Percentiles rank a stretch among this genome's conserved stretches.
These are phyloP conservation scores for Eumaeus atala DNA, from an alignment of 1,140 invertebrate genomes.

Conservation along the genomic window DNA sequence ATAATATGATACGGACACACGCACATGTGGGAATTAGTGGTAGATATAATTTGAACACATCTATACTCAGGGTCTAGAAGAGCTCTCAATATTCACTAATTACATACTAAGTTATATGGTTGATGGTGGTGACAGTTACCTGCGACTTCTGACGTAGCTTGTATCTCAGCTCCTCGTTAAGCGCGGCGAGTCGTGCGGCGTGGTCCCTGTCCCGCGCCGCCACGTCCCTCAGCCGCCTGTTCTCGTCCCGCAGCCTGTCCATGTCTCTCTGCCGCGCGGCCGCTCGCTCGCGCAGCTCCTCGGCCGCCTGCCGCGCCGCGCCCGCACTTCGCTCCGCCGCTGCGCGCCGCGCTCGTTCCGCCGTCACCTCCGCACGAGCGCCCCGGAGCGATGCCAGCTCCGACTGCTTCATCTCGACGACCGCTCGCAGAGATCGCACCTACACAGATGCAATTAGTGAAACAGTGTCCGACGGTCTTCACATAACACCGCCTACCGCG, in stretches of 20 bases:
- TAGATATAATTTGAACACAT: too few relatives aligned
- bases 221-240: constrained; percentile 81
- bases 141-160: constrained; percentile 86
- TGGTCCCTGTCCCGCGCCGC: constrained; percentile 83
- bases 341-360: constrained; percentile 74
- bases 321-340: constrained; percentile 74
- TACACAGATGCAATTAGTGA: constrained; percentile 55
- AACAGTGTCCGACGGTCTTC: too few relatives aligned
- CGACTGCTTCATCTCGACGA: constrained; percentile 83
- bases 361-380: constrained; percentile 76
- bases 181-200: constrained; percentile 83
- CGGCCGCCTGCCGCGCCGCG: constrained; percentile 65
- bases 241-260: constrained; percentile 70
- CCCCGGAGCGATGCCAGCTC: constrained; percentile 82
- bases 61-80: too few relatives aligned
- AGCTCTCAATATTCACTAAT: too few relatives aligned
- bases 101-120: too few relatives aligned
- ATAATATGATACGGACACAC: too few relatives aligned
- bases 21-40: too few relatives aligned
- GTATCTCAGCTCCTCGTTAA: constrained; percentile 92
- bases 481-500: too few relatives aligned
- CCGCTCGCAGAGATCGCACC: constrained; percentile 83
- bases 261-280: constrained; percentile 67
- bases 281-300: constrained; percentile 75
- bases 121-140: constrained; percentile 50